Conservation (phyloP, 2,888 invertebrate genomes). For the Saturnia pavonia region DNA sequence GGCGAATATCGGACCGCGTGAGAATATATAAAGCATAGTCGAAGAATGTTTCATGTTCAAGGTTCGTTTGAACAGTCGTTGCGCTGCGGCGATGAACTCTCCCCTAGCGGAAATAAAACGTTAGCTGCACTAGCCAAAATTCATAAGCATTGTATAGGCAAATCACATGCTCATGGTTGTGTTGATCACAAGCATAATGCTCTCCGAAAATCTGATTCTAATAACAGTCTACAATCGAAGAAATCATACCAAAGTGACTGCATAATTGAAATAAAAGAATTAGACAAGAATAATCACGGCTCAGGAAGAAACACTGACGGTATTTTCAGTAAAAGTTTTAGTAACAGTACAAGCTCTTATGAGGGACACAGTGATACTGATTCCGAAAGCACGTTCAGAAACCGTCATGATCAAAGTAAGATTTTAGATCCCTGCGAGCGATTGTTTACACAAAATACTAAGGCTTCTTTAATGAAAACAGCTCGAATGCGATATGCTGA, state of each 20-base stretch:
- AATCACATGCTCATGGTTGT: constrained; percentile 88
- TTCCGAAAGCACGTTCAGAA: constrained; percentile 79
- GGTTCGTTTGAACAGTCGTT: constrained; percentile 83
- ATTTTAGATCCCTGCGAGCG: constrained; percentile 73
- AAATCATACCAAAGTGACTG: constrained; percentile 69
- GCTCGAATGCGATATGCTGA: constrained; percentile 82
- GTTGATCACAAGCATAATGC: constrained; percentile 74
- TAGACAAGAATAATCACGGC: constrained; percentile 54
- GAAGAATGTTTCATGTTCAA: constrained; percentile 76
- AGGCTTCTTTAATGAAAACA: constrained; percentile 83
- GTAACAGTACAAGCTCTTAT: constrained; percentile 84
- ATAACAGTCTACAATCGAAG: constrained; percentile 69
- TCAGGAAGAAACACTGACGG: constrained; percentile 56
- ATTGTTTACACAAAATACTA: constrained; percentile 81
- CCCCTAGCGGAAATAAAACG: constrained; percentile 75
- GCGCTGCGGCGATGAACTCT: constrained; percentile 75
- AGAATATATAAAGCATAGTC: constrained; percentile 38
- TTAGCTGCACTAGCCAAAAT: constrained; percentile 80
- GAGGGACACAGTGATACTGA: constrained; percentile 86
- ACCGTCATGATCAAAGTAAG: constrained; percentile 57
- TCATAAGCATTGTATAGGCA: constrained; percentile 89
- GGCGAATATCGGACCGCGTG: constrained; percentile 48
- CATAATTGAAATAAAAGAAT: constrained; percentile 72
- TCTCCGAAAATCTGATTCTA: constrained; percentile 74
- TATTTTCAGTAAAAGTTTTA: constrained; percentile 72